Conservation (phyloP, 2,113 vertebrate species). For the Columbina picui region DNA sequence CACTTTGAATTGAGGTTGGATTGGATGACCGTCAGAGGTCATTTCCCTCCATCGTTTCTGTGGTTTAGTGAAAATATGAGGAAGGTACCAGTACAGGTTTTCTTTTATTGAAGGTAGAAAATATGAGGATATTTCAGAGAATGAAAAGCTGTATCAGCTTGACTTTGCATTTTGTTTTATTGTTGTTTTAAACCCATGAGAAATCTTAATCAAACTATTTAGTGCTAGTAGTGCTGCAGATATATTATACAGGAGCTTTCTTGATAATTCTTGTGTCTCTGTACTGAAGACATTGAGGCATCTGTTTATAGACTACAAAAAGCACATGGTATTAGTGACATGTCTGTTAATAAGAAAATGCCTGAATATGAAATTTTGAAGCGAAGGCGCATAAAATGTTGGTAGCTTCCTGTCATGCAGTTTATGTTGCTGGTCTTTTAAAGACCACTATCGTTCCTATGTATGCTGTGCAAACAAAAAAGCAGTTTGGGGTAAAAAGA, state of each 20-base stretch:
- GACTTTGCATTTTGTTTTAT: neutral
- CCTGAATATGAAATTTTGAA: neutral
- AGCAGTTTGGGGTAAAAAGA: neutral
- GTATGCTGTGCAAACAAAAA: neutral
- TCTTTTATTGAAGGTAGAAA: neutral
- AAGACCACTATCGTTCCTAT: neutral
- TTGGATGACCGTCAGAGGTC: neutral
- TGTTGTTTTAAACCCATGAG: neutral
- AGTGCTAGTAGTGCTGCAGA: neutral
- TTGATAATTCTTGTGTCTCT: neutral
- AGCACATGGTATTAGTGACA: neutral
- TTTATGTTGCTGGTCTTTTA: neutral
- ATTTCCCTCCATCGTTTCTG: neutral
- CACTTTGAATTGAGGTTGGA: fast-evolving
- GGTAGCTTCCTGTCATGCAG: neutral
- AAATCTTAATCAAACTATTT: neutral
- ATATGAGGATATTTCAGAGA: neutral
- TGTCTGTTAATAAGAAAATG: neutral
- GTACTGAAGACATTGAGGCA: neutral
- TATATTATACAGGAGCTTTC: neutral
- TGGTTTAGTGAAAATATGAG: neutral
- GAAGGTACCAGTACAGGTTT: neutral
- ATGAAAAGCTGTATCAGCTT: neutral
- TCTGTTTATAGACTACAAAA: neutral
- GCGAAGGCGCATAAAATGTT: neutral